Percentiles rank a stretch among this genome's conserved stretches.
Conservation (phyloP, 2,113 vertebrate genomes). For the Eleginops maclovinus region DNA sequence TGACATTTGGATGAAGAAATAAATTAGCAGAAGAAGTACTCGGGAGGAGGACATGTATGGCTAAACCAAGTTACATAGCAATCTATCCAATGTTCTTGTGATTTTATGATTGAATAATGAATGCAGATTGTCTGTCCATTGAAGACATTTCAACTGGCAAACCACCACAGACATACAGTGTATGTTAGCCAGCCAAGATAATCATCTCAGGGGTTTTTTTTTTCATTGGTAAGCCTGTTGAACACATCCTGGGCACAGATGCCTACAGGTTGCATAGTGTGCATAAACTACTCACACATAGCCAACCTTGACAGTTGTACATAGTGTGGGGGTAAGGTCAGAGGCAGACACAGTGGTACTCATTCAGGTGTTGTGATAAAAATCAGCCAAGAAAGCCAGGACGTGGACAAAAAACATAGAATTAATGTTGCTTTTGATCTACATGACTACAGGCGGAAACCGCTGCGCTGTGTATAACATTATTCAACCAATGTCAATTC, state of each 20-base stretch:
- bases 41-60: background rate
- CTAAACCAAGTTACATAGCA: too few relatives aligned
- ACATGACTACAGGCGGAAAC: constrained; percentile 53
- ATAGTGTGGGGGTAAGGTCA: constrained; percentile 1
- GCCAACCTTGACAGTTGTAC: constrained; percentile 12
- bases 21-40: background rate
- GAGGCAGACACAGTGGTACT: constrained; percentile 57
- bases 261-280: constrained; percentile 3
- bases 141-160: background rate
- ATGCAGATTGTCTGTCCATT: too few relatives aligned
- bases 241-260: constrained; percentile 60
- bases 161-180: background rate
- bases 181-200: background rate
- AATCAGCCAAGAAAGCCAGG: constrained; percentile 54
- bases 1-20: background rate
- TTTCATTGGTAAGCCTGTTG: constrained; percentile 36
- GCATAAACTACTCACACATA: background rate
- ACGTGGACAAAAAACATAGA: constrained; percentile 47
- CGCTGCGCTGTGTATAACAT: constrained; percentile 56
- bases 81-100: background rate
- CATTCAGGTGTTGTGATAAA: constrained; percentile 67
- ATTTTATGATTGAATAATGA: background rate
- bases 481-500: constrained; percentile 66
- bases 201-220: constrained; percentile 16
- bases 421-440: constrained; percentile 68